These are phyloP conservation scores for Myotis vivesi DNA, from an alignment of 2,797 vertebrate species.

Conservation along the genomic window DNA sequence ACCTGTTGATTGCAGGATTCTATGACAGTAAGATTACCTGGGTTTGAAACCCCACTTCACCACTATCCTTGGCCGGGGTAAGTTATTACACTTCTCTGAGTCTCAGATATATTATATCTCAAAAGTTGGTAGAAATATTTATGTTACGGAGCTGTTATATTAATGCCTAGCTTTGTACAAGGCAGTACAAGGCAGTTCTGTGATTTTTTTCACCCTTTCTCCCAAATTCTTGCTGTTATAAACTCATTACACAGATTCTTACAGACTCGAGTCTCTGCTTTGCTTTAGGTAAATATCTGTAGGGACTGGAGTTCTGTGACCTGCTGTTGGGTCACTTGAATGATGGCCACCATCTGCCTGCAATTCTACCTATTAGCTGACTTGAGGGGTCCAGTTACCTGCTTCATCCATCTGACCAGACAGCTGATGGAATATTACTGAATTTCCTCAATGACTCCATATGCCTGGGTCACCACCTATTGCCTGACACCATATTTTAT, in stretches of 20 bases:
- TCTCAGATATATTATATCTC: neutral
- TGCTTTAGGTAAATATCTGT: neutral
- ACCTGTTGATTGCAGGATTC: neutral
- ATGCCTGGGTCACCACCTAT: neutral
- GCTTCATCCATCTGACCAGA: neutral
- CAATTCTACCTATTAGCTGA: neutral
- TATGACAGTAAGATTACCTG: neutral
- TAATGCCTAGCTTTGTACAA: neutral
- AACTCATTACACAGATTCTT: neutral
- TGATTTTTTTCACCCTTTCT: neutral
- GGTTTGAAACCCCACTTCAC: neutral
- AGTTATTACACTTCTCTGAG: slow-evolving; percentile 25
- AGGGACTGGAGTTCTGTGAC: neutral
- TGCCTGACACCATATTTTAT: neutral
- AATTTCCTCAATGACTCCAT: neutral
- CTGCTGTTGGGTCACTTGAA: neutral
- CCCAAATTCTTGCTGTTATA: neutral
- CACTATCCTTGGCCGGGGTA: neutral
- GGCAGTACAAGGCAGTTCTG: neutral
- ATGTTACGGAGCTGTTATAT: neutral
- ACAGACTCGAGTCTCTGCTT: neutral
- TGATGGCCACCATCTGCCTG: neutral
- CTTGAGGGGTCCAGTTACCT: neutral
- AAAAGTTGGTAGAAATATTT: neutral
- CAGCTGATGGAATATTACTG: neutral